A percentile compares a stretch with the other conserved stretches of the same genome.
phyloP scores from a whole-genome alignment of 2,888 invertebrate genomes.

The Brachypterus glaber region DNA sequence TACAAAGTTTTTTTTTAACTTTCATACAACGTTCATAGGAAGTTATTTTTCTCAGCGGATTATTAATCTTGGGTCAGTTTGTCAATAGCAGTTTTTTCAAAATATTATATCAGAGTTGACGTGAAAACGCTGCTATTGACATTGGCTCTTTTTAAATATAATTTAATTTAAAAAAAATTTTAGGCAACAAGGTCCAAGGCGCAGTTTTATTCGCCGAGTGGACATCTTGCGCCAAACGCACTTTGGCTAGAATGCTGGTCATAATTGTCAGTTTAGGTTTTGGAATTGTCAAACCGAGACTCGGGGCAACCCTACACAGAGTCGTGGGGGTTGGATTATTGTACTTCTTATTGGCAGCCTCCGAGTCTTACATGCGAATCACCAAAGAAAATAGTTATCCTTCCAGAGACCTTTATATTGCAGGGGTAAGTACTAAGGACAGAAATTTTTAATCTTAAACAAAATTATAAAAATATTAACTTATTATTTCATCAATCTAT shows the following conservation, averaged over 20 bases:
- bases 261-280: conserved; percentile 92
- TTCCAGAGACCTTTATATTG: conserved; percentile 55
- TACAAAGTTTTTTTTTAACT: no score
- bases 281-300: conserved; percentile 88
- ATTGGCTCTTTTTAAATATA: no score
- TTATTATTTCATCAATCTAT: no score
- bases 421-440: conserved; percentile 3
- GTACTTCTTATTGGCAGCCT: conserved; percentile 75
- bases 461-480: no score
- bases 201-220: conserved; percentile 82
- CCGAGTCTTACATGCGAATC: conserved; percentile 77
- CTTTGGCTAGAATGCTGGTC: conserved; percentile 85
- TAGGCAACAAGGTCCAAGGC: conserved; percentile 45
- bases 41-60: no score
- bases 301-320: conserved; percentile 81
- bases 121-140: no score
- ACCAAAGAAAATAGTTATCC: conserved; percentile 51
- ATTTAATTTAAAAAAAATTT: no score
- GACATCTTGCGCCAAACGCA: conserved; percentile 83
- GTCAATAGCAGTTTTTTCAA: no score
- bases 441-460: no score
- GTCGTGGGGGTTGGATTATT: conserved; percentile 75
- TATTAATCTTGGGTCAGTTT: no score
- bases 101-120: no score
- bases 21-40: no score